Base-by-base conservation (phyloP, 2,113 vertebrate genomes). In the Scolopax mira region DNA sequence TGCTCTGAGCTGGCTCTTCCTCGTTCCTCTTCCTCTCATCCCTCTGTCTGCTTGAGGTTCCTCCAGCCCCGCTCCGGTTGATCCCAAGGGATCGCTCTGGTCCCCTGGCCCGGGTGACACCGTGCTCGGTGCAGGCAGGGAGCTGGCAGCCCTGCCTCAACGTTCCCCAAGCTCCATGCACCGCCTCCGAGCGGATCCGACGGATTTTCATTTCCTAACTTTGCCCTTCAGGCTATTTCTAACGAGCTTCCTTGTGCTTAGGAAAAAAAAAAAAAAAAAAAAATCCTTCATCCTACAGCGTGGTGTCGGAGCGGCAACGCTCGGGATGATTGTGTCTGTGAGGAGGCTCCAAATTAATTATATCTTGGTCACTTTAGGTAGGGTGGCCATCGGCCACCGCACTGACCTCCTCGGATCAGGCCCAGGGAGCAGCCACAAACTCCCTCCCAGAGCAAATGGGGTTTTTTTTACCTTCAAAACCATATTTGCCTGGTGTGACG, bases 121-220 rank as follows among this genome's bases (percentile, higher is more conserved):
- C 69, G 3, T 1, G 13, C 1, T 22, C 27, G 18, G 60, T 0
- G 4, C 65, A 62, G 48, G 66, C 66, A 71, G 81, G 62, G 81
- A 97, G 71, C 62, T 46, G 62, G 88, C 67, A 88, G 88, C 64
- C 55, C 70, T 75, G 81, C 80, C 48, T 62, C 81, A 52, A 31
- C 84, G 37, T 84, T 64, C 89, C 52, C 39, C 77, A 42, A 79
- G 86, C 78, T 51, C 84, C 2, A 0, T 5, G 44, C 73, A 30
- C n/a, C 15, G 1, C 88, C 79, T 93, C 71, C 1, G 0, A 94
- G 91, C 17, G 9, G 85, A 91, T 93, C 90, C 24, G 3, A 93
- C 78, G 88, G 93, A 92, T 97, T 96, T 95, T 93, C 92, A 96
- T 92, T 90, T 94, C 85, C 92, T 81, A 88, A 92, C 88, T 95